These are phyloP conservation scores for Agrotis segetum DNA, from an alignment of 2,888 invertebrate genomes.

Conservation along the genomic window DNA sequence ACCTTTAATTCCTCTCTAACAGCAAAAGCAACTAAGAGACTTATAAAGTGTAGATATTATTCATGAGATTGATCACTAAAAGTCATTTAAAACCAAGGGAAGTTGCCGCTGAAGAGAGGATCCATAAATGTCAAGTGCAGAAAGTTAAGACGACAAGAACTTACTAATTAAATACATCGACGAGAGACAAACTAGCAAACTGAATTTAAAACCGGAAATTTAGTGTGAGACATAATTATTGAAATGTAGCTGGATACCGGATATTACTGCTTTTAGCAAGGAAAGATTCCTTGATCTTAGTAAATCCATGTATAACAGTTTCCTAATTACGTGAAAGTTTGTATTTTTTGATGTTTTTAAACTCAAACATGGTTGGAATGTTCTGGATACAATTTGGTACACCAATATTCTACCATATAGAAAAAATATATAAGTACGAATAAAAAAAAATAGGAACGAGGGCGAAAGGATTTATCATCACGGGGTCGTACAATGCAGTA, in stretches of 20 bases:
- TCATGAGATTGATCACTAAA: not conserved
- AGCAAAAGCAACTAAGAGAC: not conserved
- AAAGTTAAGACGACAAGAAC: not conserved
- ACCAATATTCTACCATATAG: too few relatives aligned
- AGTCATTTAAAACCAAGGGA: not conserved
- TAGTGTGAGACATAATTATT: not conserved
- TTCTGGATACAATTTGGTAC: too few relatives aligned
- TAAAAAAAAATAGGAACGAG: too few relatives aligned
- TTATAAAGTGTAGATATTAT: not conserved
- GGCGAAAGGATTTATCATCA: too few relatives aligned
- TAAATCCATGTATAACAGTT: not conserved
- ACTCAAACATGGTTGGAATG: too few relatives aligned
- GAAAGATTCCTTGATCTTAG: not conserved
- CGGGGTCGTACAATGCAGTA: too few relatives aligned
- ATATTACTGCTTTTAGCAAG: slow-evolving; percentile 18
- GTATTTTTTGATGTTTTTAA: too few relatives aligned
- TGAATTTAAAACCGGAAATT: slow-evolving; percentile 1
- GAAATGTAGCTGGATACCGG: slow-evolving; percentile 18
- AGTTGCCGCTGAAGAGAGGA: not conserved
- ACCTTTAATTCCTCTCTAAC: not conserved
- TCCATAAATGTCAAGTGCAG: not conserved
- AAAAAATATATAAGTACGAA: too few relatives aligned
- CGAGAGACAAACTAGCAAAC: slow-evolving; percentile 1
- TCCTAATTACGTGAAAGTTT: too few relatives aligned
- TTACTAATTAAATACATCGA: not conserved